Base-by-base conservation (phyloP, 1,140 invertebrate genomes). In the Dryas iulia region DNA sequence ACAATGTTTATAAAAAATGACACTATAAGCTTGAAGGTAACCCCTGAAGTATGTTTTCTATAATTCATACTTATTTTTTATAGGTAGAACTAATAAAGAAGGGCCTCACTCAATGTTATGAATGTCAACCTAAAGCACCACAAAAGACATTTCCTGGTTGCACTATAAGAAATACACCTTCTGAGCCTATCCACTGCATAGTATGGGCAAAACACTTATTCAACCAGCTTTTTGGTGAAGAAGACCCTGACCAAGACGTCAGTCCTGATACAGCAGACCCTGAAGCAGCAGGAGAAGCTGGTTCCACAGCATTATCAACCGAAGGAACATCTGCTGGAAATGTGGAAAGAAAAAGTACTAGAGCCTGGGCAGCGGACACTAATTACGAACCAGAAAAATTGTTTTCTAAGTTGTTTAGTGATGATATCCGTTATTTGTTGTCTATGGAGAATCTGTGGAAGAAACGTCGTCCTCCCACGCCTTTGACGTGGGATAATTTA, bases 181-280 rank as follows among this genome's bases (percentile, higher is more conserved):
- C 98, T 11, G 98, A 99, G 87, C 97, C 98, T 0, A 99, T 99
- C 77, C 99, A 99, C 91, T 99, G 99, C 86, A 98, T 99, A 79
- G 98, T 99, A 2, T 99, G 99, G 99, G 97, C 98, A 0, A 99
- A 99, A 89, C 98, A 99, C 94, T 93, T 99, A 12, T 99, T 99
- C 87, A 99, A 99, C 93, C 99, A 99, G 92, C 93, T 99, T 3
- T 99, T 99, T 94, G 99, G 99, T 1, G 97, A 99, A 92, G 96
- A 95, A 68, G 97, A 99, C 92, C 95, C 96, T 0, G 98, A 99
- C 93, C 96, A 99, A 87, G 98, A 99, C 93, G 98, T 99, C 0
- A 99, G 98, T 18, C 99, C 99, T 1, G 98, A 99, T 86, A 96
- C 97, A 14, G 97, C 96, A 67, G 98, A 99, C 93, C 98, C 98